phyloP scores from a whole-genome alignment of 2,888 invertebrate genomes.

The Boloria selene region DNA sequence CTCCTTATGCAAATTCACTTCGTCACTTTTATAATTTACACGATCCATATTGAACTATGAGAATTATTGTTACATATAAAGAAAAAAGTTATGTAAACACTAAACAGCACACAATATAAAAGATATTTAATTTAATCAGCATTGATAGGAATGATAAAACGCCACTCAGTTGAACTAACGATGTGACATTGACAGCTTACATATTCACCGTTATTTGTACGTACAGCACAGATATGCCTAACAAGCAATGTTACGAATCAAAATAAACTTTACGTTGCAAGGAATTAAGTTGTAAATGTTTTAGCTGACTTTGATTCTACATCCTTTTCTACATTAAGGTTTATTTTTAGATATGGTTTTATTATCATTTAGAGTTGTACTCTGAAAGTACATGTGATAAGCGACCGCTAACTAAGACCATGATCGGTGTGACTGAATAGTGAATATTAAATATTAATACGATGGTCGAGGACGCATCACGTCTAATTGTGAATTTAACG shows the following conservation, averaged over 20 bases:
- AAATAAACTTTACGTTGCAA: background rate
- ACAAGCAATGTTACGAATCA: background rate
- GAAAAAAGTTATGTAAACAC: background rate
- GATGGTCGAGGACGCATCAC: too few relatives aligned
- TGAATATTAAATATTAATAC: too few relatives aligned
- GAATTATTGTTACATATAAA: background rate
- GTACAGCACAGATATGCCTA: background rate
- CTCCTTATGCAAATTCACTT: conserved; percentile 26
- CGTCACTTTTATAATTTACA: conserved; percentile 19
- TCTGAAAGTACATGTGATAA: too few relatives aligned
- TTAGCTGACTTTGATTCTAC: too few relatives aligned
- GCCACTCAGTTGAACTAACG: background rate
- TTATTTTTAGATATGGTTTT: too few relatives aligned
- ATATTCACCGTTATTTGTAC: background rate
- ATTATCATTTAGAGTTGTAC: too few relatives aligned
- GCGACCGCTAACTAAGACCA: too few relatives aligned
- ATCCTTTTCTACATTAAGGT: too few relatives aligned
- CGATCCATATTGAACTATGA: conserved; percentile 8
- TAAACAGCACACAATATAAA: background rate
- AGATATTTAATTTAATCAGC: background rate
- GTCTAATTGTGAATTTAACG: too few relatives aligned
- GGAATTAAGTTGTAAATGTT: background rate
- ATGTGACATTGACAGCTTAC: background rate
- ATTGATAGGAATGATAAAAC: conserved; percentile 12
- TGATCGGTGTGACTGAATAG: too few relatives aligned